Evolutionary conservation across 1,140 invertebrate genomes (phyloP), one percentile per base, ranked within the genome.

Genomic region (Drosophila oshimai): DNA sequence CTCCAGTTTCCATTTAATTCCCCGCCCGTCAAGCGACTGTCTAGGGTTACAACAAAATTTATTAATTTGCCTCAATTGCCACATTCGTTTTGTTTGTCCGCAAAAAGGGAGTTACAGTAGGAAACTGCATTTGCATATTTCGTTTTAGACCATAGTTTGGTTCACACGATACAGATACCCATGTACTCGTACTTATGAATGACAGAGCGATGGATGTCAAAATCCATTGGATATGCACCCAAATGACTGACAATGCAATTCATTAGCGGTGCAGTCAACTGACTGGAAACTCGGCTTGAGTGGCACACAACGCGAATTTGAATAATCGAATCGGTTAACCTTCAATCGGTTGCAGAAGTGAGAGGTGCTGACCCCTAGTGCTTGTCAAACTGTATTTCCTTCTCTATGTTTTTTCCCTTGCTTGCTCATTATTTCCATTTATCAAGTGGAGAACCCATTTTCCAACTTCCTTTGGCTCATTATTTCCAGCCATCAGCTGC

Each of bases 241-340:
- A 70, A 61, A 57, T 65, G 76, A 74, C 79, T 76, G 76, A 74
- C 80, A 74, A 86, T 84, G 74, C 79, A 84, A 72, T 58, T 84
- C 78, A 77, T 81, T 83, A 81, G 77, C 65, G 49, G 53, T 29
- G 55, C 68, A 62, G 58, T 61, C 31, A 47, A n/a, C 36, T 60
- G 47, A 39, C 62, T 74, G 61, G 74, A 57, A 57, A 79, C 37
- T 74, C 39, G 57, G 42, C 62, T 54, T 55, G 51, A 69, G 74
- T 60, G 65, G 54, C 50, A 45, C 50, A 74, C 39, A 37, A 28
- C 20, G 49, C 34, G 34, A 71, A 65, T 39, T 57, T 36, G 13
- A 65, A 60, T 45, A 69, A 75, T 76, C 50, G 44, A 33, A 50
- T 46, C 42, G 50, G 36, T 20, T 50, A 45, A 74, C 74, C 74